Evolutionary conservation across 2,888 invertebrate genomes (phyloP), one percentile per base, ranked within the genome.

Genomic region (Prionchulus punctatus): DNA sequence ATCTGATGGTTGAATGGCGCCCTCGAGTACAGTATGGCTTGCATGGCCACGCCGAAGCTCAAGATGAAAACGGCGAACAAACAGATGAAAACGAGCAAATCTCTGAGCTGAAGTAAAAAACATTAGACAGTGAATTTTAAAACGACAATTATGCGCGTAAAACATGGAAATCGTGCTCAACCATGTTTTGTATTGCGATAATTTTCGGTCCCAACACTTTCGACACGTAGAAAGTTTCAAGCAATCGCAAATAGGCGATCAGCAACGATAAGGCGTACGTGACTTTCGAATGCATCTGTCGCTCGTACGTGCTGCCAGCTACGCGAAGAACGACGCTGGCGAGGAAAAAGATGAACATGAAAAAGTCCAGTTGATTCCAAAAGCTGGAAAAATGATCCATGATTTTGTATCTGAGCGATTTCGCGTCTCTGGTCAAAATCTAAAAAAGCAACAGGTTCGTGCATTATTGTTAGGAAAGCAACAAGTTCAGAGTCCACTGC

Each of bases 181-280:
- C 72, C 72, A 72, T 72, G 60, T 63, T 65, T 27, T 64, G 63
- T 26, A 72, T 72, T 72, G 72, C 72, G 62, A 72, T 70, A 56
- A 72, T 71, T 61, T 72, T 72, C 1, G 72, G 72, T 52, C 72
- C 72, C 49, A 72, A 67, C 53, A 70, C 67, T 58, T 68, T 68
- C 56, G 65, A 63, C 2, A 67, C 69, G 59, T 67, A 71, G 63
- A 71, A 72, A 43, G 61, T 60, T 61, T 71, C 69, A 67, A 72
- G 67, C 55, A 70, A 66, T 18, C 72, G 60, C 52, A 72, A 60
- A 61, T 65, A 71, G 63, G 64, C 68, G 64, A 72, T 63, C 51
- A 65, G 60, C 28, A 73, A 60, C 1, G 69, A 67, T 28, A 71
- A 56, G 49, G 67, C 66, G 64, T 72, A 72, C 48, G 62, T 56